These are phyloP conservation scores for Fragum whitleyi DNA, from an alignment of 2,888 invertebrate genomes.

Conservation along the genomic window DNA sequence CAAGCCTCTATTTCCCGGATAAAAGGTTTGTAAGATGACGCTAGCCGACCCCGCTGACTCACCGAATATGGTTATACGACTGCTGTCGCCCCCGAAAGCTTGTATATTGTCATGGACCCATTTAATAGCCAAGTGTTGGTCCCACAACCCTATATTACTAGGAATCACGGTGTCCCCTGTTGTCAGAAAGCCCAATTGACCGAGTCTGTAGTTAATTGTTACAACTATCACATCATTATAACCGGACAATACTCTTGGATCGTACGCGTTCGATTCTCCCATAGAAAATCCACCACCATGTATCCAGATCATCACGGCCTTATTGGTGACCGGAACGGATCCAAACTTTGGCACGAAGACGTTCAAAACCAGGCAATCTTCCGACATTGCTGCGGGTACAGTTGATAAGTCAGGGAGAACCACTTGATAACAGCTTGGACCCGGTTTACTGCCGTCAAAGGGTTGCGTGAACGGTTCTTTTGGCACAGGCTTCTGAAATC, in stretches of 20 bases:
- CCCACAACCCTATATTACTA: constrained; percentile 91
- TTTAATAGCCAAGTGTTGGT: constrained; percentile 94
- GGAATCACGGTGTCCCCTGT: constrained; percentile 56
- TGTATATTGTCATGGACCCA: constrained; percentile 83
- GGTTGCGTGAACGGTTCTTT: constrained; percentile 1
- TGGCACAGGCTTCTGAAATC: constrained; percentile 5
- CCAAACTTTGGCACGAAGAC: constrained; percentile 1
- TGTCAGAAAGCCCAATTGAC: constrained; percentile 71
- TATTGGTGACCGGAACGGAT: background rate
- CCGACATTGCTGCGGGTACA: background rate
- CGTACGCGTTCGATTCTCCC: constrained; percentile 20
- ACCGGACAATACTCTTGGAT: constrained; percentile 45
- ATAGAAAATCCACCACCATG: constrained; percentile 19
- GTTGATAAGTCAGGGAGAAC: background rate
- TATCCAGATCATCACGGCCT: constrained; percentile 22
- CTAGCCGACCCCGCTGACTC: constrained; percentile 97
- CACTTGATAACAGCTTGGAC: background rate
- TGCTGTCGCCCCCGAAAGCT: constrained; percentile 90
- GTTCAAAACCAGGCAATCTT: constrained; percentile 2
- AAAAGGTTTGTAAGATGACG: constrained; percentile 90
- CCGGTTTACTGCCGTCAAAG: background rate
- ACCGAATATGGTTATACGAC: constrained; percentile 97
- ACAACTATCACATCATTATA: constrained; percentile 63
- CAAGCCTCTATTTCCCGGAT: constrained; percentile 94
- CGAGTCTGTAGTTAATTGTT: constrained; percentile 70